Evolutionary conservation across 2,888 invertebrate genomes (phyloP), one percentile per base, ranked within the genome.

Genomic region (Ormyrus thymus): DNA sequence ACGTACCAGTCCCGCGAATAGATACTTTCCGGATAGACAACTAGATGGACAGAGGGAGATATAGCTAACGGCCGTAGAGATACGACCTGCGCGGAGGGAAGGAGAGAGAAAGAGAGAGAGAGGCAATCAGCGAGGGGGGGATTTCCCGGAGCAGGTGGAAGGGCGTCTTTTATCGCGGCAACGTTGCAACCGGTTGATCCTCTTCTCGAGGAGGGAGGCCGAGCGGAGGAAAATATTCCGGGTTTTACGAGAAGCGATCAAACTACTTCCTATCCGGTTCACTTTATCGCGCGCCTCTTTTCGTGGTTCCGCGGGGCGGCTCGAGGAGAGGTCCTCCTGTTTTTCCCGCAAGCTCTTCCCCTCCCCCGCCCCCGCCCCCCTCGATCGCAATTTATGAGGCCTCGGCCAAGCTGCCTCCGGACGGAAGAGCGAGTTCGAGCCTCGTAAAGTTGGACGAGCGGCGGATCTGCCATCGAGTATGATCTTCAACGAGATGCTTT

Each of bases 151-250:
- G 48, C n/a, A 50, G 64, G 50, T 53, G 75, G 53, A 66, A 77
- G 66, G 43, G 45, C 58, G 29, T 29, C 29, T 29, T 69, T 74
- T 70, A 78, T 74, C 64, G 62, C 50, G 64, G 55, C 64, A 61
- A 59, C 71, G 61, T 65, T 76, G 76, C 76, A 76, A 79, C 79
- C 72, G 79, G 79, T 76, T 76, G 79, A 76, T 79, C 72, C 79
- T 74, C 69, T 29, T 29, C 29, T 58, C 45, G 62, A 13, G 71
- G 7, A 11, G 6, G 51, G 43, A 2, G 8, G 9, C 9, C 43
- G 7, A 15, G 29, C 29, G 45, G 64, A 69, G 65, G 62, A 76
- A 73, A 79, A 79, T 73, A 76, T 79, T 76, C 69, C 59, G 58
- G 58, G 55, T 79, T 79, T 73, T 72, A 76, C 76, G 79, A 71